Evolutionary conservation across 2,888 invertebrate species (phyloP).

Genomic region (Catotricha subobsoleta): DNA sequence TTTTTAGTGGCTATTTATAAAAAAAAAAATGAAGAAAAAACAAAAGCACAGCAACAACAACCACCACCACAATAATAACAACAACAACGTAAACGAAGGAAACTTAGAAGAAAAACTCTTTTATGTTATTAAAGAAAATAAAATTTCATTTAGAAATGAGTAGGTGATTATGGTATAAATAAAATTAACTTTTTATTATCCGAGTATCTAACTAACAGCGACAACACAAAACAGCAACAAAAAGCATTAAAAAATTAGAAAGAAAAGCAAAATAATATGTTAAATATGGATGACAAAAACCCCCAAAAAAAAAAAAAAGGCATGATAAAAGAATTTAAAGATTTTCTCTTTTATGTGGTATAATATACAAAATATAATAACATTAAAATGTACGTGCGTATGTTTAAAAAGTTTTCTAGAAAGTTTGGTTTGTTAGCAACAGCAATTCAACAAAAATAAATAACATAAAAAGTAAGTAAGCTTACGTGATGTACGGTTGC

Average conservation of each 20-base stretch:
- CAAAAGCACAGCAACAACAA: background rate
- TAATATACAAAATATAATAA: too few relatives aligned
- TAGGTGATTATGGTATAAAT: background rate
- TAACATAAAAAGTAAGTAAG: slow-evolving; percentile 17
- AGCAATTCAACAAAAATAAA: too few relatives aligned
- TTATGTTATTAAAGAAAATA: background rate
- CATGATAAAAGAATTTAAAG: background rate
- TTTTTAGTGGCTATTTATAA: too few relatives aligned
- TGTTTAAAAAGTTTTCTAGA: too few relatives aligned
- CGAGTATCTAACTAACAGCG: too few relatives aligned
- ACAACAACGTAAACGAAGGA: background rate
- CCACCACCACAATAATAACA: background rate
- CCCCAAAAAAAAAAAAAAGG: too few relatives aligned
- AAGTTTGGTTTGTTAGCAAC: too few relatives aligned
- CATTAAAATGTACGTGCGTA: too few relatives aligned
- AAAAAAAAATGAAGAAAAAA: background rate
- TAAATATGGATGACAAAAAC: too few relatives aligned
- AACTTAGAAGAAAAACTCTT: background rate
- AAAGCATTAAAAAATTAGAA: too few relatives aligned
- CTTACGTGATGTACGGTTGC: slow-evolving; percentile 48
- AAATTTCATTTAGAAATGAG: slow-evolving; percentile 1
- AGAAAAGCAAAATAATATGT: too few relatives aligned
- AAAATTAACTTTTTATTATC: background rate
- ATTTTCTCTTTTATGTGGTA: slow-evolving; percentile 1
- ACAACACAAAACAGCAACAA: too few relatives aligned